Conservation (phyloP, 2,797 vertebrate genomes). For the Coreius guichenoti region DNA sequence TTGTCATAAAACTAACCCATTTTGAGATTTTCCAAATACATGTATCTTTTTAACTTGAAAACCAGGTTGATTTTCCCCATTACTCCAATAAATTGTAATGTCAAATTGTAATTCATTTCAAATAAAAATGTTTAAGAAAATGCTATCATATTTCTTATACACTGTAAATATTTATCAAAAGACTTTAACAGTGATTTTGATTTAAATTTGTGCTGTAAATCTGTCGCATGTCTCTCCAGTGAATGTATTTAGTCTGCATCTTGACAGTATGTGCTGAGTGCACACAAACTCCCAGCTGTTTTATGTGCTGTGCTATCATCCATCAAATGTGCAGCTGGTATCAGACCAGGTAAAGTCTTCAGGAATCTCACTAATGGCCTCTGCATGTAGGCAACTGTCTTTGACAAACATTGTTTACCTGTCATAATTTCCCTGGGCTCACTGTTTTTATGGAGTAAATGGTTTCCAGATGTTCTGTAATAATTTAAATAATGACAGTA, state of each 20-base stretch:
- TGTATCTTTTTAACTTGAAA: neutral
- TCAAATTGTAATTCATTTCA: slow-evolving; percentile 60
- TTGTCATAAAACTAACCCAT: slow-evolving; percentile 58
- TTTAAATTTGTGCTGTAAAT: neutral
- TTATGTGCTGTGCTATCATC: slow-evolving; percentile 33
- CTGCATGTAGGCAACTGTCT: slow-evolving; percentile 32
- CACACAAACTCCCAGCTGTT: slow-evolving; percentile 26
- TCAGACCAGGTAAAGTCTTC: slow-evolving; percentile 19
- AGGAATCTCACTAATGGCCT: slow-evolving; percentile 42
- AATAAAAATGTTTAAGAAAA: slow-evolving; percentile 53
- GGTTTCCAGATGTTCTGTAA: slow-evolving; percentile 1
- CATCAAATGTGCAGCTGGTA: slow-evolving; percentile 27
- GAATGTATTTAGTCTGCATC: neutral
- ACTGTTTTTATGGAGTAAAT: slow-evolving; percentile 8
- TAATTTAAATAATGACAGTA: neutral
- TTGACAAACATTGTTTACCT: slow-evolving; percentile 25
- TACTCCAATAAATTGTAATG: slow-evolving; percentile 21
- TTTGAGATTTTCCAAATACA: slow-evolving; percentile 27
- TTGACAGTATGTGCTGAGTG: slow-evolving; percentile 11
- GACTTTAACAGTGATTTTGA: slow-evolving; percentile 3
- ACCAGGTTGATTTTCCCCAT: neutral
- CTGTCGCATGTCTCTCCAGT: neutral
- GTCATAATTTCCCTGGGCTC: slow-evolving; percentile 11
- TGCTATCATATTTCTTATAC: neutral
- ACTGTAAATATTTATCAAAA: neutral